phyloP scores from a whole-genome alignment of 2,113 vertebrate species.

The Peromyscus maniculatus region DNA sequence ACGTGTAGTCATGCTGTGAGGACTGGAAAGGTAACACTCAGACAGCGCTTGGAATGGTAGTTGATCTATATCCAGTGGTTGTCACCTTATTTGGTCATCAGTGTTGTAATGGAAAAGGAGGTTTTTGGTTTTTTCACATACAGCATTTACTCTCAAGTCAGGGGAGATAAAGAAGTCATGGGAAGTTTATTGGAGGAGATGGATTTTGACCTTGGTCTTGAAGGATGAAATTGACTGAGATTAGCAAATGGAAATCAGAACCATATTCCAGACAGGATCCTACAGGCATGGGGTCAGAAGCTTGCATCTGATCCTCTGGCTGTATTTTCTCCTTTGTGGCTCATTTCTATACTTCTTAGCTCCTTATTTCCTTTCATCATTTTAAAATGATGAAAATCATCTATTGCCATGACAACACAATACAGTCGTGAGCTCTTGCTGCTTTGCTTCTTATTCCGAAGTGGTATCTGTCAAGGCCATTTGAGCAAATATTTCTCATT shows the following conservation, averaged over 20 bases:
- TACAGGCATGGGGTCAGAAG: background rate
- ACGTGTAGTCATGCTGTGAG: too few relatives aligned
- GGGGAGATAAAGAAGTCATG: background rate
- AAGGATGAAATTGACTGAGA: slow-evolving; percentile 15
- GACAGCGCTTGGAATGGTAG: background rate
- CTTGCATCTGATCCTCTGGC: slow-evolving; percentile 73
- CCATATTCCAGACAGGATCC: background rate
- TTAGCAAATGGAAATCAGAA: slow-evolving; percentile 47
- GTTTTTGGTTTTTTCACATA: slow-evolving; percentile 1
- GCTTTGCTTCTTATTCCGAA: slow-evolving; percentile 85
- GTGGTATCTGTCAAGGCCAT: slow-evolving; percentile 83
- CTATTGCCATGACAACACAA: slow-evolving; percentile 89
- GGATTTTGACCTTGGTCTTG: slow-evolving; percentile 45
- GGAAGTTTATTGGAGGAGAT: slow-evolving; percentile 18
- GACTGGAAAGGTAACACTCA: background rate
- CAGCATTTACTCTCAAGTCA: background rate
- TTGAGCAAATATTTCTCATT: slow-evolving; percentile 84
- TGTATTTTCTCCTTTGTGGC: slow-evolving; percentile 77
- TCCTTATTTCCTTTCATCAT: slow-evolving; percentile 86
- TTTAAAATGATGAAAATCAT: slow-evolving; percentile 88
- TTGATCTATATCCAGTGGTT: background rate
- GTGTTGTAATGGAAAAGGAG: background rate
- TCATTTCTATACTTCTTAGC: slow-evolving; percentile 85
- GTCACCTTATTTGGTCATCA: background rate
- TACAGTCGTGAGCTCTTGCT: slow-evolving; percentile 83